Percentiles rank a stretch among this genome's conserved stretches.
Conservation (phyloP, 2,888 invertebrate species). For the Eustalomyia histrio region DNA sequence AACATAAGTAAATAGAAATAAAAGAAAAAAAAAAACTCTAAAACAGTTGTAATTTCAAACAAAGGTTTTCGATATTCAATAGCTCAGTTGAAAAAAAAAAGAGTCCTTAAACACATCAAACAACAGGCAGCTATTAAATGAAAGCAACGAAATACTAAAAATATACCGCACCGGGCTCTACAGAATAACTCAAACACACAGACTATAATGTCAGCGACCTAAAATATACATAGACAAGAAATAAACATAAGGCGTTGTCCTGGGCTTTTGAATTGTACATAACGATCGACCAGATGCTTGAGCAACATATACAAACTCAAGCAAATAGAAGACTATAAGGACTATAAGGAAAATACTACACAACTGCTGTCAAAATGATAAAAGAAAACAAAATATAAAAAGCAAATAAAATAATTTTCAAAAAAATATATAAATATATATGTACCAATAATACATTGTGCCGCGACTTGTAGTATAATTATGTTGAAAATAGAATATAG, state of each 20-base stretch:
- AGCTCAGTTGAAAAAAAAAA: background rate
- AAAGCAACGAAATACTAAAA: conserved; percentile 14
- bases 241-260: conserved; percentile 48
- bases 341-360: conserved; percentile 12
- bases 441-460: background rate
- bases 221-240: conserved; percentile 19
- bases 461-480: background rate
- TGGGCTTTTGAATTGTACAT: conserved; percentile 14
- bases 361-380: conserved; percentile 37
- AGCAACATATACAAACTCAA: conserved; percentile 9
- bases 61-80: conserved; percentile 14
- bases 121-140: conserved; percentile 20
- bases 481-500: background rate
- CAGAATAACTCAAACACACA: background rate
- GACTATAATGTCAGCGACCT: conserved; percentile 44
- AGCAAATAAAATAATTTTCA: background rate
- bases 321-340: background rate
- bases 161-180: background rate
- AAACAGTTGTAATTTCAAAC: conserved; percentile 13
- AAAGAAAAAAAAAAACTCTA: conserved; percentile 2
- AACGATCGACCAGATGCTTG: conserved; percentile 38
- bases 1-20: conserved; percentile 4
- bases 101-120: conserved; percentile 11
- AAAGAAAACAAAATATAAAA: conserved; percentile 17
- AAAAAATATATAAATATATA: background rate